A percentile compares a stretch with the other conserved stretches of the same genome.
Evolutionary conservation across 2,797 vertebrate genomes (phyloP).

Genomic region (Sebastes minor): DNA sequence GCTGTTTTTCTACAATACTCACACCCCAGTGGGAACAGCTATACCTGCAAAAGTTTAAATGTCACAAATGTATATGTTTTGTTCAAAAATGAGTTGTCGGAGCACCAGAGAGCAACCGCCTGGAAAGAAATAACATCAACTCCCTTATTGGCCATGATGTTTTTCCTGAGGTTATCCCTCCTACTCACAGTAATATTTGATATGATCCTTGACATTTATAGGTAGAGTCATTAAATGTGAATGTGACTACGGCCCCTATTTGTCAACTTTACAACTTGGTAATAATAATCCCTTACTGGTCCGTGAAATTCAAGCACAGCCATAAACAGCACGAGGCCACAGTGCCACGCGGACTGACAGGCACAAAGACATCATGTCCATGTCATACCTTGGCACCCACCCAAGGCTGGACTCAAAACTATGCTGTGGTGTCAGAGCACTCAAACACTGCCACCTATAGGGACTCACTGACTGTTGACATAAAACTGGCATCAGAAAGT

Average conservation of each 20-base stretch:
- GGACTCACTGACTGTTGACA: neutral
- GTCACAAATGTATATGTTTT: neutral
- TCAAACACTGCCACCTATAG: constrained; percentile 74
- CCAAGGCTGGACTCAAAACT: neutral
- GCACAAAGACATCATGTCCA: constrained; percentile 2
- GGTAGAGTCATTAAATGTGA: constrained; percentile 34
- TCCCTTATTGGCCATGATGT: neutral
- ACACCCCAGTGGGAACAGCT: neutral
- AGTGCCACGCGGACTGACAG: constrained; percentile 17
- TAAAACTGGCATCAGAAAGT: neutral
- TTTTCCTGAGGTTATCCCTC: neutral
- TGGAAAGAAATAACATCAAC: neutral
- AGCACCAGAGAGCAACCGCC: neutral
- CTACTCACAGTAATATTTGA: constrained; percentile 14
- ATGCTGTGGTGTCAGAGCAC: constrained; percentile 22
- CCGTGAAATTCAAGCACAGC: constrained; percentile 61
- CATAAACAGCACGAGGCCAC: constrained; percentile 33
- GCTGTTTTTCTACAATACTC: neutral
- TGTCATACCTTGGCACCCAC: neutral
- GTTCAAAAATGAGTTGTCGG: neutral
- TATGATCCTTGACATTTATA: constrained; percentile 21
- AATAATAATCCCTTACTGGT: constrained; percentile 15
- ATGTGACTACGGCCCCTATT: constrained; percentile 6
- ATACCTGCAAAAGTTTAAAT: neutral
- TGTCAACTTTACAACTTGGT: constrained; percentile 46